phyloP scores from a whole-genome alignment of 2,797 vertebrate genomes.

The Ibycter americanus region DNA sequence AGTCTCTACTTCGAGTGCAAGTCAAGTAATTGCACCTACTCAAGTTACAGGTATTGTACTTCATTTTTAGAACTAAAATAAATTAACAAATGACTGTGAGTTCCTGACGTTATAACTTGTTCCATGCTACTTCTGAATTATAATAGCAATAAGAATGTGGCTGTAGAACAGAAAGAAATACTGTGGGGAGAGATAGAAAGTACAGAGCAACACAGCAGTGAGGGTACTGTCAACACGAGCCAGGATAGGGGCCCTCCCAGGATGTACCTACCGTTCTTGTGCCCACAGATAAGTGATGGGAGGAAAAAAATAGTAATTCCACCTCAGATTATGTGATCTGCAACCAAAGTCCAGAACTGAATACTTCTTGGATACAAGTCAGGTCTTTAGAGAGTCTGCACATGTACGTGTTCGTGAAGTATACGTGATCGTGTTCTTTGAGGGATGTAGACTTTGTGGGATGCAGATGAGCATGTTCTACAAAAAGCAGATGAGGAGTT shows the following conservation, averaged over 20 bases:
- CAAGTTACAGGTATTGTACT: slow-evolving; percentile 87
- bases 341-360: neutral
- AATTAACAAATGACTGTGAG: neutral
- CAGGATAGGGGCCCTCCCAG: neutral
- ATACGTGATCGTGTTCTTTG: neutral
- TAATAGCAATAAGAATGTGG: neutral
- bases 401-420: neutral
- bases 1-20: slow-evolving; percentile 85
- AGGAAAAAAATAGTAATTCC: neutral
- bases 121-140: neutral
- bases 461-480: neutral
- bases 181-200: neutral
- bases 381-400: neutral
- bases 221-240: neutral
- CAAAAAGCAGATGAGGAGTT: neutral
- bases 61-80: neutral
- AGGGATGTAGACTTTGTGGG: neutral
- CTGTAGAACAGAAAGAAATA: neutral
- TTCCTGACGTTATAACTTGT: neutral
- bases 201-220: neutral
- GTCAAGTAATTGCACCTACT: slow-evolving; percentile 93
- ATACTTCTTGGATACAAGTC: neutral
- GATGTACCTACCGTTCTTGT: neutral
- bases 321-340: neutral
- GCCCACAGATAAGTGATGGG: neutral